phyloP scores from a whole-genome alignment of 1,140 invertebrate genomes.

The Saxidomus purpurata region DNA sequence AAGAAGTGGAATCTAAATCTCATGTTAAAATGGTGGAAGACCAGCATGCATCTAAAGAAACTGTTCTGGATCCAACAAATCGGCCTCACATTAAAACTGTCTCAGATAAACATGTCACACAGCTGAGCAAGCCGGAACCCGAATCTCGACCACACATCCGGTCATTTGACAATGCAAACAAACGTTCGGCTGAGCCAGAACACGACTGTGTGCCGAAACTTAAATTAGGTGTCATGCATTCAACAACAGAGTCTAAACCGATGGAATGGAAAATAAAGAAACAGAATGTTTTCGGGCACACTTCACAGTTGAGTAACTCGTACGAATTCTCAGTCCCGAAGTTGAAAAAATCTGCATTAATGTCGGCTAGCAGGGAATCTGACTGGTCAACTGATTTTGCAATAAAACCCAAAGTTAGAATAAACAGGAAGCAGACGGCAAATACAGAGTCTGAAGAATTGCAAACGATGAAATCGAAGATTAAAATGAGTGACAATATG shows the following conservation, averaged over 20 bases:
- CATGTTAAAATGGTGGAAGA: constrained; percentile 67
- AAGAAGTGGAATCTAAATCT: constrained; percentile 16
- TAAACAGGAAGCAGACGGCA: constrained; percentile 76
- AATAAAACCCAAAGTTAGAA: constrained; percentile 78
- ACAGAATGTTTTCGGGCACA: constrained; percentile 81
- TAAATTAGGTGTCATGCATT: constrained; percentile 63
- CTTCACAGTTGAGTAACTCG: constrained; percentile 77
- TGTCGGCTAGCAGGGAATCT: constrained; percentile 78
- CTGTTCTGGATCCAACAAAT: constrained; percentile 39
- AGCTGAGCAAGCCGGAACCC: constrained; percentile 24
- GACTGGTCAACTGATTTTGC: constrained; percentile 77
- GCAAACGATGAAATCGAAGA: constrained; percentile 35
- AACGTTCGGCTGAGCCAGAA: constrained; percentile 70
- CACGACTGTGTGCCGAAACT: constrained; percentile 62
- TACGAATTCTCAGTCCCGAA: constrained; percentile 75
- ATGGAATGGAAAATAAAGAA: constrained; percentile 79
- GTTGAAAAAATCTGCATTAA: constrained; percentile 70
- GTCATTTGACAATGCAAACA: constrained; percentile 66
- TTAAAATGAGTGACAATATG: constrained; percentile 69
- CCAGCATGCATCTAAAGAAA: constrained; percentile 71
- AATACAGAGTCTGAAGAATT: constrained; percentile 70
- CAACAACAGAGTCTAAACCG: constrained; percentile 70
- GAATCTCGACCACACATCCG: constrained; percentile 52
- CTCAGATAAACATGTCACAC: constrained; percentile 36
- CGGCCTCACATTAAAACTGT: constrained; percentile 66